Evolutionary conservation across 2,113 vertebrate species (phyloP), one percentile per base, ranked within the genome.

Genomic region (Lontra canadensis): DNA sequence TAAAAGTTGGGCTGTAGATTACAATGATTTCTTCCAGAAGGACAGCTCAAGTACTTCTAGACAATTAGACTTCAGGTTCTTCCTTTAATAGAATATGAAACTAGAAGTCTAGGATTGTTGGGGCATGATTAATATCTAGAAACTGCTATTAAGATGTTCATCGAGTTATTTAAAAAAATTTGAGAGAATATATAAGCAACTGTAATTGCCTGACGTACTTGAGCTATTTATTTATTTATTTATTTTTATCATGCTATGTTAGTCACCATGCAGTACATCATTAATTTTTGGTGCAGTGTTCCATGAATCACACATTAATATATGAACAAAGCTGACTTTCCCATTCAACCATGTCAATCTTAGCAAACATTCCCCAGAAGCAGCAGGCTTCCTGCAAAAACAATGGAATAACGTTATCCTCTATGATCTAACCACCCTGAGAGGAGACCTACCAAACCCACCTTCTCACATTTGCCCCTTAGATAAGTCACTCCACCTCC

Each of bases 71-170:
- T 7, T 57, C 20, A 23, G 57, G 39, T 3, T 71, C 39, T 49
- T 39, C 39, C 17, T 31, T 39, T 36, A 52, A 82, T 61, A 52
- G 14, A 73, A 61, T 67, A 44, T 31, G 73, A 88, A 82, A 78
- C 5, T 34, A 25, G 31, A 83, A 49, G 59, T 47, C 78, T 65
- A 47, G 4, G 61, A 15, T 4, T 87, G 17, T 81, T 2, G 0
- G 90, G 5, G 4, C 55, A 17, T 90, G 29, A 20, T 82, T 87
- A 63, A 78, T 93, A 81, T 67, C n/a, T 96, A 93, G 74, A 29
- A 74, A 93, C 11, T 92, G 7, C 39, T 44, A 69, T 36, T 90
- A 36, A 26, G 91, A 31, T 57, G 94, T 36, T 42, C 15, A 23
- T 90, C 81, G 52, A 18, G 31, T 69, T 34, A 39, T 4, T 42